Evolutionary conservation across 35 echinoderm and acorn worm genomes (phyloP), one percentile per base, ranked within the genome.

Genomic region (Stichopus chloronotus): DNA sequence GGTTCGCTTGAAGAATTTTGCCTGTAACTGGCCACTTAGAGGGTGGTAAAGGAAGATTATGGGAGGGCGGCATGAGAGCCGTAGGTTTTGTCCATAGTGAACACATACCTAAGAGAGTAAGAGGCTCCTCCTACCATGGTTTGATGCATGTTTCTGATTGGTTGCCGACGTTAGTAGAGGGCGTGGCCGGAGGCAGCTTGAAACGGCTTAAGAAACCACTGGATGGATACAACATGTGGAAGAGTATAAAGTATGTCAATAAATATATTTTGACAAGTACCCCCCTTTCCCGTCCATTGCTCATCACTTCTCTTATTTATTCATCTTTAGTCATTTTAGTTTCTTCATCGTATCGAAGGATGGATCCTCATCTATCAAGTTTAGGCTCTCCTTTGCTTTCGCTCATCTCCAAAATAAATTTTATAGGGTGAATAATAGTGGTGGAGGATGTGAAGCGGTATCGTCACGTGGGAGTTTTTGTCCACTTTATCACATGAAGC

Each of bases 81-180:
- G 63, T 78, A 5, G 79, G 63, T 16, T 92, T 92, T n/a, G 22
- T 92, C 59, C 30, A 92, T 61, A 92, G 91, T 21, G 78, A 55
- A 56, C 58, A 84, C 9, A 23, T 92, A 25, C 91, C 78, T 5
- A 85, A 85, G 8, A 52, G 55, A n/a, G 58, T 92, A 16, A 8
- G 57, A 54, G 79, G 79, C 14, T 43, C 91, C 78, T 54, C 30
- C 23, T 83, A 92, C 58, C 25, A 72, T 25, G 91, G 79, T 10
- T 77, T 92, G 22, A 92, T 92, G 91, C 91, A 92, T 59, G 57
- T 85, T 25, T 86, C 78, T 60, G 91, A 92, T 65, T 92, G 91
- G 91, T 52, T 92, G 4, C 91, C 91, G 79, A 92, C 91, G 19
- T 74, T 92, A 69, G 57, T 92, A 52, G 16, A 92, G 57, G 90